Evolutionary conservation across 2,888 invertebrate species (phyloP).

Genomic region (Andrena bicolor): DNA sequence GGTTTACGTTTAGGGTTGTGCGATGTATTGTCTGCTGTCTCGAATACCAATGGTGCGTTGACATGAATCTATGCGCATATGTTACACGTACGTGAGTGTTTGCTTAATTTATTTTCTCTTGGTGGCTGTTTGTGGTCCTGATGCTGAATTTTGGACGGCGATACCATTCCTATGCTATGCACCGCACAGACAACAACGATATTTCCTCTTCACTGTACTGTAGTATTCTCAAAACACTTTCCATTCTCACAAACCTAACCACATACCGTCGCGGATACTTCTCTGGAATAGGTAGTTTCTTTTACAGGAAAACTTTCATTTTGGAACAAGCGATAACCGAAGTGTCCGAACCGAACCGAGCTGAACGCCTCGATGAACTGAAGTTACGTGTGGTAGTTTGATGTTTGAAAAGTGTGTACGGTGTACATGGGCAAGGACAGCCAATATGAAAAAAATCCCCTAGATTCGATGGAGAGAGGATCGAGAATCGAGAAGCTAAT

Average conservation of each 20-base stretch:
- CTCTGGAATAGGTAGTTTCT: conserved; percentile 24
- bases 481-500: too few species aligned
- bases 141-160: conserved; percentile 83
- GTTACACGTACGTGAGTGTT: conserved; percentile 71
- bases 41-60: background rate
- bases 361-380: conserved; percentile 27
- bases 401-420: background rate
- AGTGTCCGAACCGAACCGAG: conserved; percentile 15
- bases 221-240: conserved; percentile 74
- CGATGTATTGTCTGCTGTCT: background rate
- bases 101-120: conserved; percentile 66
- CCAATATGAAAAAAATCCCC: background rate
- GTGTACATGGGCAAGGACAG: background rate
- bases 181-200: conserved; percentile 74
- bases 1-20: background rate
- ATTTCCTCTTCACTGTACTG: conserved; percentile 69
- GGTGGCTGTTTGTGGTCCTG: conserved; percentile 77
- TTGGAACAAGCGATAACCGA: conserved; percentile 15
- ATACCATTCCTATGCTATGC: conserved; percentile 84
- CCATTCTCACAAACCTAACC: conserved; percentile 74
- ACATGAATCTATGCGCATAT: conserved; percentile 22
- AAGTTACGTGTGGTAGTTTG: conserved; percentile 17
- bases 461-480: background rate
- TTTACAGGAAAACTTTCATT: conserved; percentile 40
- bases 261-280: conserved; percentile 46